Conservation (phyloP, 2,113 vertebrate species). For the Tachycineta bicolor region DNA sequence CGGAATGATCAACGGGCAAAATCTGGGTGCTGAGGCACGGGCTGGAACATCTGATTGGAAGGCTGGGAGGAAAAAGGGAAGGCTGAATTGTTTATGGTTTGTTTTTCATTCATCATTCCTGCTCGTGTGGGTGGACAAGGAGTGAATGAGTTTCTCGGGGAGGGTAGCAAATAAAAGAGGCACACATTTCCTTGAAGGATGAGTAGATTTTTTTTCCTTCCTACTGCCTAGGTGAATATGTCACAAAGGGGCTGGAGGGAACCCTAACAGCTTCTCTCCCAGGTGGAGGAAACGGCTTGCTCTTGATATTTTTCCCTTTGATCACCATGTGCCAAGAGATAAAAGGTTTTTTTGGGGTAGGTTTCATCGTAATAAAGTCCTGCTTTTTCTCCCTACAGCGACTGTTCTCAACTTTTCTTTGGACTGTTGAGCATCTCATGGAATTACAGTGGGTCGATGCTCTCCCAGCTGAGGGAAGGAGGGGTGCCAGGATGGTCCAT, state of each 20-base stretch:
- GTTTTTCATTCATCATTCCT: conserved; percentile 44
- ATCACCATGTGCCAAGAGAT: not conserved
- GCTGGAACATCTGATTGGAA: not conserved
- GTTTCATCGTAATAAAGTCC: not conserved
- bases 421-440: not conserved
- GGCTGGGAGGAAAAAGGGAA: not conserved
- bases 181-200: conserved; percentile 14
- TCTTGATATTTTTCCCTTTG: not conserved
- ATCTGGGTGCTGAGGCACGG: not conserved
- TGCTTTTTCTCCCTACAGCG: not conserved
- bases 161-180: conserved; percentile 39
- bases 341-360: not conserved
- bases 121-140: conserved; percentile 41
- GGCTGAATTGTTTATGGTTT: conserved; percentile 29
- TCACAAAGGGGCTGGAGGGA: not conserved
- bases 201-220: not conserved
- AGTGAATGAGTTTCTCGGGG: conserved; percentile 44
- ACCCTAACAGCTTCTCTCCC: not conserved
- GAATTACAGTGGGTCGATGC: not conserved
- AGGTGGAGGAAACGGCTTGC: not conserved
- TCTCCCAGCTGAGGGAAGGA: not conserved
- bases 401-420: not conserved
- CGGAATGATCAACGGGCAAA: not conserved
- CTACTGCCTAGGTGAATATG: not conserved
- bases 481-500: not conserved